phyloP scores from a whole-genome alignment of 2,797 vertebrate species.

The Thripadectes ignobilis region DNA sequence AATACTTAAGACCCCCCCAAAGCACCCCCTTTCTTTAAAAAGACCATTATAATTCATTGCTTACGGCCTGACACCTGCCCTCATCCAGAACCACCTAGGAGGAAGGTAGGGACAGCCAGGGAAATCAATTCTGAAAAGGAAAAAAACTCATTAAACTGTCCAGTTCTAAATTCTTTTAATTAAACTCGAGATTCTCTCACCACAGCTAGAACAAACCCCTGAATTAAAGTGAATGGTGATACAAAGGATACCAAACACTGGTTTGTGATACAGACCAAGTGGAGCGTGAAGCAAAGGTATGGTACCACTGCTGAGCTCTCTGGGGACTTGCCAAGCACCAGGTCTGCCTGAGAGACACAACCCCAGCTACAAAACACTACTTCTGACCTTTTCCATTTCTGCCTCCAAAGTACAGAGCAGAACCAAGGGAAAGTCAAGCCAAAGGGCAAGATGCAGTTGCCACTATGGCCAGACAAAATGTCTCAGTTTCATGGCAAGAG shows the following conservation, averaged over 20 bases:
- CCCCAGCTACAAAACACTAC: background rate
- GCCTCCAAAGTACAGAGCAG: background rate
- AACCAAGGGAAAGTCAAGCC: background rate
- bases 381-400: background rate
- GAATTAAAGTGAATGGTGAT: background rate
- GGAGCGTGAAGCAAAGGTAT: background rate
- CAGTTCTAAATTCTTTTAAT: background rate
- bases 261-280: background rate
- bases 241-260: accelerated
- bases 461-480: background rate
- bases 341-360: background rate
- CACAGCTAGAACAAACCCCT: background rate
- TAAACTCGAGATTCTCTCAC: background rate
- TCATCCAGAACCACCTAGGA: background rate
- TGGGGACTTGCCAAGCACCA: background rate
- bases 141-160: background rate
- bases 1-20: background rate
- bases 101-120: background rate
- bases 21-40: background rate
- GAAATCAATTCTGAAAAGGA: background rate
- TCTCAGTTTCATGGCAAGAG: background rate
- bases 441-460: background rate
- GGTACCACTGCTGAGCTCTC: accelerated
- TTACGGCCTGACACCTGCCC: background rate
- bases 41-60: background rate